Percentiles rank a stretch among this genome's conserved stretches.
Evolutionary conservation across 2,888 invertebrate species (phyloP).

Genomic region (Epinotia nisella): DNA sequence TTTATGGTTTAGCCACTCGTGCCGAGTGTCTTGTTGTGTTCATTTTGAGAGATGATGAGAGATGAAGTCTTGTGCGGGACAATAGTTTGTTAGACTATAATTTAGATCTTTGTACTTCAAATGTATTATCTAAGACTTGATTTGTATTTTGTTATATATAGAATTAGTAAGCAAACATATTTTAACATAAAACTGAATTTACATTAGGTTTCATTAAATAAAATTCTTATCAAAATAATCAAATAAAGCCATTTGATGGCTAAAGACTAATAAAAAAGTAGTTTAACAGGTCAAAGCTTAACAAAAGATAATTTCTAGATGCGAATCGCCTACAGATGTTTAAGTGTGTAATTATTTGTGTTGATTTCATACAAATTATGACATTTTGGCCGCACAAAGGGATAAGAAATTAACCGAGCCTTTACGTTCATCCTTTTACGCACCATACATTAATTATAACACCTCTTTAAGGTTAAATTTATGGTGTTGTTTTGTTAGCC

Average conservation of each 20-base stretch:
- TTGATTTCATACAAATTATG: constrained; percentile 75
- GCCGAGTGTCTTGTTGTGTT: constrained; percentile 60
- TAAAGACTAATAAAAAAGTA: constrained; percentile 3
- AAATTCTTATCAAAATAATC: not conserved
- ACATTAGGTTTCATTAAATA: not conserved
- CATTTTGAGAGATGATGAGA: constrained; percentile 19
- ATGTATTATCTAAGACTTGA: not conserved
- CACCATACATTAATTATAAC: constrained; percentile 81
- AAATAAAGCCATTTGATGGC: not conserved
- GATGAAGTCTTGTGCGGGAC: constrained; percentile 14
- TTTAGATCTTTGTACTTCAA: constrained; percentile 6
- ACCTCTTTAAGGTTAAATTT: constrained; percentile 82
- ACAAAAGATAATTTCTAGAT: constrained; percentile 29
- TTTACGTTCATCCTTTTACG: constrained; percentile 76
- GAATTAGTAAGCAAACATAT: no score
- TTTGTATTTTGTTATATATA: no score
- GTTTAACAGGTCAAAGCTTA: not conserved
- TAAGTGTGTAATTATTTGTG: constrained; percentile 59
- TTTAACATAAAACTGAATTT: no score
- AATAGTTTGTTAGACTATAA: constrained; percentile 12
- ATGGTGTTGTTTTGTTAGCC: constrained; percentile 77
- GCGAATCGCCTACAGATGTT: constrained; percentile 49
- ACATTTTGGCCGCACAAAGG: constrained; percentile 71
- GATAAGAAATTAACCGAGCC: constrained; percentile 70
- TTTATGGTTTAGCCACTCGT: constrained; percentile 60